Evolutionary conservation across 2,113 vertebrate genomes (phyloP).

Genomic region (Brachirus orientalis): DNA sequence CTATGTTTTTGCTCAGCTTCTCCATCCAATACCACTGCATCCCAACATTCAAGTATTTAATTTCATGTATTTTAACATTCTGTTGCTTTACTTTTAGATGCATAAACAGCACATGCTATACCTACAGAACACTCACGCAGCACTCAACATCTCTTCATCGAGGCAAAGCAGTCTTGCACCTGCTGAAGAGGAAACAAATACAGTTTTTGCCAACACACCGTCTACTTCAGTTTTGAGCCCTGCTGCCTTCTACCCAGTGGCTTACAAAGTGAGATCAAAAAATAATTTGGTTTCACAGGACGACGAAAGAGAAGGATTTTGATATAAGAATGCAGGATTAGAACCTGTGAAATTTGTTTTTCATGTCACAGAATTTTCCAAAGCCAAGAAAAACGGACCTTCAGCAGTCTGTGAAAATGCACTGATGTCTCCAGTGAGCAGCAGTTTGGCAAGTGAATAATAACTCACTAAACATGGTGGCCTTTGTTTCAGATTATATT

Average conservation of each 20-base stretch:
- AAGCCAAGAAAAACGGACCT: not conserved
- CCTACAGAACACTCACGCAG: no score
- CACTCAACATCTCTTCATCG: no score
- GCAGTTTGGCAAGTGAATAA: slow-evolving; percentile 3
- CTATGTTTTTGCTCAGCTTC: no score
- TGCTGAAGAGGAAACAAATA: no score
- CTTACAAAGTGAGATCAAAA: not conserved
- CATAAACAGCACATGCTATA: no score
- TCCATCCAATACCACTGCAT: no score
- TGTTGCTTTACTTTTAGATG: no score
- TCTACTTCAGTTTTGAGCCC: not conserved
- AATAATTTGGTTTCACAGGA: not conserved
- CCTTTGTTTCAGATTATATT: no score
- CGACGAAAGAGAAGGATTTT: not conserved
- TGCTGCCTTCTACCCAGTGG: no score
- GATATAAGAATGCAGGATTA: not conserved
- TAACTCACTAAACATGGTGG: not conserved
- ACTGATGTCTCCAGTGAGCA: not conserved
- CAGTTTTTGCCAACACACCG: not conserved
- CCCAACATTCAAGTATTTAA: no score
- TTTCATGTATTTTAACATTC: no score
- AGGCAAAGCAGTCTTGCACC: no score
- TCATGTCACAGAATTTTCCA: not conserved
- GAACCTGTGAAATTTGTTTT: not conserved
- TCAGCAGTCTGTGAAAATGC: not conserved